phyloP scores from a whole-genome alignment of 2,888 invertebrate genomes.

The Invenusta paracnida region DNA sequence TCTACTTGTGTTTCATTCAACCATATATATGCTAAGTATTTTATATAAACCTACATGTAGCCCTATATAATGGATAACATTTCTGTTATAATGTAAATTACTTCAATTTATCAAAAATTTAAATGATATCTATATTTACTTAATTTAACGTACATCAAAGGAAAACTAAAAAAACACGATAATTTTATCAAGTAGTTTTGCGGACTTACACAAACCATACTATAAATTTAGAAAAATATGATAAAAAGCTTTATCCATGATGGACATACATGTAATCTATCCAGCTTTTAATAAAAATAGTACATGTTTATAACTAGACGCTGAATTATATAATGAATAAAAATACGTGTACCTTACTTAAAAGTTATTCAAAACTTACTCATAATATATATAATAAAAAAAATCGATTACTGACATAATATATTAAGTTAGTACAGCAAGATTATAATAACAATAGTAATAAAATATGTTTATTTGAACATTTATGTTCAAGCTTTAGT shows the following conservation, averaged over 20 bases:
- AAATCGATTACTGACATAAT: neutral
- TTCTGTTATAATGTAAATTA: neutral
- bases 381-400: too few relatives aligned
- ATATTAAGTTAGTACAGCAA: neutral
- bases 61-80: neutral
- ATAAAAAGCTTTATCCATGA: too few relatives aligned
- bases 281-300: too few relatives aligned
- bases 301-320: too few relatives aligned
- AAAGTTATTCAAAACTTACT: too few relatives aligned
- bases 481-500: too few relatives aligned
- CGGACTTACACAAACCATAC: neutral
- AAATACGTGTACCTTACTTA: too few relatives aligned
- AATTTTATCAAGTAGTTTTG: neutral
- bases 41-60: neutral
- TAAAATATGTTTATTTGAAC: too few relatives aligned
- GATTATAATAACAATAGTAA: neutral
- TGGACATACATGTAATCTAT: too few relatives aligned
- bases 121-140: neutral
- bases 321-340: too few relatives aligned
- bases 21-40: neutral
- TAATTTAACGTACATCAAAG: too few relatives aligned
- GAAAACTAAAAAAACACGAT: neutral
- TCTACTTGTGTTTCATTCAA: neutral
- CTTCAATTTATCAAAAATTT: neutral
- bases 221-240: neutral